Evolutionary conservation across 2,888 invertebrate genomes (phyloP).

Genomic region (Deilephila porcellus): DNA sequence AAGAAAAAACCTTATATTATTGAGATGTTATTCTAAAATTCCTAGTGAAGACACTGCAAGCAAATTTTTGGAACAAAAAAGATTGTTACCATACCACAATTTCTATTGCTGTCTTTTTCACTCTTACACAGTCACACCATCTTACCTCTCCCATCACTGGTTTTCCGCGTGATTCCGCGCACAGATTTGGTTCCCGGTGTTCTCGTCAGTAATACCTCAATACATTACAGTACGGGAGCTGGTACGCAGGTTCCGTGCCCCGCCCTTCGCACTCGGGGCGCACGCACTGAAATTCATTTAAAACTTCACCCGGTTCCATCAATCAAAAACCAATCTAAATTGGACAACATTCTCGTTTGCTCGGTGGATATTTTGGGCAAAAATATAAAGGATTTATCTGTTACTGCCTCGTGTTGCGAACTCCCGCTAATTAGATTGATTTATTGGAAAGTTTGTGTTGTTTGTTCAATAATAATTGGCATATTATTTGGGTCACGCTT

Average conservation of each 20-base stretch:
- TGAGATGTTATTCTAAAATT: no score
- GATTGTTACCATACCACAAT: no score
- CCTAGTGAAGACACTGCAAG: no score
- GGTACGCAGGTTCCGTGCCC: conserved; percentile 23
- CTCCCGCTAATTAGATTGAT: not conserved
- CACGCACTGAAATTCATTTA: conserved; percentile 65
- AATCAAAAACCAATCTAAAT: conserved; percentile 80
- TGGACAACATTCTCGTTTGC: conserved; percentile 65
- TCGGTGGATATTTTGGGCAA: conserved; percentile 53
- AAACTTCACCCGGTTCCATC: conserved; percentile 72
- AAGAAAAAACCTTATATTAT: no score
- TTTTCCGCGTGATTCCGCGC: no score
- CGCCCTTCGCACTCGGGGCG: conserved; percentile 39
- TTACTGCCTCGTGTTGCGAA: not conserved
- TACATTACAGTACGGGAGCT: not conserved
- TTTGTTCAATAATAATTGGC: not conserved
- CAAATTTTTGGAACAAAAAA: no score
- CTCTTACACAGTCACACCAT: no score
- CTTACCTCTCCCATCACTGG: no score
- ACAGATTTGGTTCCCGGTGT: no score
- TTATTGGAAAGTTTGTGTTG: not conserved
- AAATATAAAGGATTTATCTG: conserved; percentile 36
- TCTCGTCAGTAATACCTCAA: no score
- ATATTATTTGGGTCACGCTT: no score
- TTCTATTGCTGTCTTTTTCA: no score